phyloP scores from a whole-genome alignment of 2,888 invertebrate genomes.

The Auanema sp. region DNA sequence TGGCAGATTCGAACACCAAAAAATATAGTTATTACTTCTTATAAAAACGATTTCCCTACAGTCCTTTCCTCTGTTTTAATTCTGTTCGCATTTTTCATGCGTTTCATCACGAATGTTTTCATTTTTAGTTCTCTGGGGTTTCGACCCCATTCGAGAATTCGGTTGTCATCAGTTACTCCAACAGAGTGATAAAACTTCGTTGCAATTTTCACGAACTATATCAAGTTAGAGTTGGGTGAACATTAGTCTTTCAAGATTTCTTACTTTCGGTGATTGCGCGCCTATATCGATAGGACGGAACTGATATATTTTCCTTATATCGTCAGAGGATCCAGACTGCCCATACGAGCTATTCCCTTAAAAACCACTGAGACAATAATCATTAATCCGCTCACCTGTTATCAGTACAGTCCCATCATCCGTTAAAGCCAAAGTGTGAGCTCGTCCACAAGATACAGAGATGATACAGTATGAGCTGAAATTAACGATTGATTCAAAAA shows the following conservation, averaged over 20 bases:
- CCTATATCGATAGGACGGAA: constrained; percentile 28
- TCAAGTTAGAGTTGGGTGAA: background rate
- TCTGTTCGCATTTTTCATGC: constrained; percentile 36
- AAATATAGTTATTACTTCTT: background rate
- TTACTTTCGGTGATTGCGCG: constrained; percentile 9
- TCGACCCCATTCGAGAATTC: constrained; percentile 53
- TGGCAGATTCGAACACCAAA: constrained; percentile 20
- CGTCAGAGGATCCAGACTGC: constrained; percentile 38
- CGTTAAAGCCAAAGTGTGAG: constrained; percentile 40
- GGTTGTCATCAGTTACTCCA: constrained; percentile 41
- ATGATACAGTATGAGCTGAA: constrained; percentile 9
- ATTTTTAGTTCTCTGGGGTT: constrained; percentile 57
- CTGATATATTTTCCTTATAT: constrained; percentile 37
- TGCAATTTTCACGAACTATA: constrained; percentile 22
- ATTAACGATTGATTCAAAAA: background rate
- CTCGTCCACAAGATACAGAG: constrained; percentile 40
- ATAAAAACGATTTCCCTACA: background rate
- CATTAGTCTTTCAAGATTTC: too few relatives aligned
- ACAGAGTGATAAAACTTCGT: constrained; percentile 55
- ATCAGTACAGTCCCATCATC: constrained; percentile 28
- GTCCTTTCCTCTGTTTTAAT: constrained; percentile 11
- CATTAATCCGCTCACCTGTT: constrained; percentile 12
- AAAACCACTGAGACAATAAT: background rate
- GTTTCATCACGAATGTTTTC: constrained; percentile 48
- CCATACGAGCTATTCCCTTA: constrained; percentile 43